Base-by-base conservation (phyloP, 2,797 vertebrate genomes). In the Microctenopoma steveboyesi region DNA sequence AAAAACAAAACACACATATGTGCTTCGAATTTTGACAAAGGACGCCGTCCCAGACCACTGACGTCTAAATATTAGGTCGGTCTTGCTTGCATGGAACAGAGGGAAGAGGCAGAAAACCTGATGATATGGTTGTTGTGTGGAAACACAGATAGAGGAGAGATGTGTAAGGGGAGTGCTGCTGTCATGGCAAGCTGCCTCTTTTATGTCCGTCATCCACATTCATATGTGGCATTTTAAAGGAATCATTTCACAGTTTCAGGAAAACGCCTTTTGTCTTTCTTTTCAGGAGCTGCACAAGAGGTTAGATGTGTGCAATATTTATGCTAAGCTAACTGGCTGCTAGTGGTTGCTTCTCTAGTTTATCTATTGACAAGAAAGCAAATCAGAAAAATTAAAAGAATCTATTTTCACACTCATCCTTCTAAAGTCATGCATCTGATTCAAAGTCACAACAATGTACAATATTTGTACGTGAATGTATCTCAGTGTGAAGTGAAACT, bases 11-110 rank as follows among this genome's bases (percentile, higher is more conserved):
- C 60, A 69, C 51, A 75, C 13, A 48, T 22, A 66, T 69, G 70
- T n/a, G 33, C 74, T 82, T 80, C 78, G 69, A 83, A 85, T 87
- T 87, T 63, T 84, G 77, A 88, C 79, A 76, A 76, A 84, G 42
- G 53, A 72, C 16, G 56, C 71, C 75, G 51, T 58, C 65, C 39
- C 60, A 54, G 76, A 74, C 70, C 76, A 50, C 51, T 73, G 62
- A 39, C 42, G n/a, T 48, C 68, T 59, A 75, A 75, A 74, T 72
- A 81, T 74, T 45, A 58, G 77, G 76, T 74, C 69, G 78, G 57
- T 33, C 25, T 54, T 18, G 62, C 66, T 69, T 53, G 37, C 63
- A 56, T 60, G 49, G 45, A 59, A 50, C 33, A 5, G 35, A 12
- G 60, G 51, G 50, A 0, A 59, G 16, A 15, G 16, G 47, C 30